phyloP scores from a whole-genome alignment of 2,113 vertebrate species.

The Pelvicachromis taeniatus region DNA sequence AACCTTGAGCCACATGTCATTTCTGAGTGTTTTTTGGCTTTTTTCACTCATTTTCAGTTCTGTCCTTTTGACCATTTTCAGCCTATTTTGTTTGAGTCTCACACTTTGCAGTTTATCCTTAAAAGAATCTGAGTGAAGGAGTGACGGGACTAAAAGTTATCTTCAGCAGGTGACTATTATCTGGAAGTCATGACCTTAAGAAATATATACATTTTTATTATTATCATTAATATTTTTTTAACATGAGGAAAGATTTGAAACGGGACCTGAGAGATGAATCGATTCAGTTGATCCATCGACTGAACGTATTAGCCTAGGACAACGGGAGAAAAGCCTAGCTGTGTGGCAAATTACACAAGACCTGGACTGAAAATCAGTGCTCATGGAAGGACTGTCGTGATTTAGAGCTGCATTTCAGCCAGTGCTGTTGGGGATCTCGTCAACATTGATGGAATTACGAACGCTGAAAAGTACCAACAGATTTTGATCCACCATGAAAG shows the following conservation, averaged over 20 bases:
- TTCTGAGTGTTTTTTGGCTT: neutral
- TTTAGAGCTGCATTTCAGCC: neutral
- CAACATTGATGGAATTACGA: neutral
- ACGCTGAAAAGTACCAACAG: neutral
- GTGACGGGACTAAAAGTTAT: neutral
- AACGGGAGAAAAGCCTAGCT: fast-evolving
- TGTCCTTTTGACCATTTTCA: neutral
- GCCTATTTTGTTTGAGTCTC: neutral
- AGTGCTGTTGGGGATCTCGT: neutral
- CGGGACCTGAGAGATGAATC: neutral
- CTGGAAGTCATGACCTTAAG: neutral
- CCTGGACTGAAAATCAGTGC: neutral
- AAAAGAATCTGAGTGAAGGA: neutral
- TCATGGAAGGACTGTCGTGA: neutral
- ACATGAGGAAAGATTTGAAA: neutral
- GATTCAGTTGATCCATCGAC: neutral
- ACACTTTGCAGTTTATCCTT: too few relatives aligned
- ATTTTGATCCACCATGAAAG: neutral
- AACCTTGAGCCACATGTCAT: neutral
- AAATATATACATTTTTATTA: neutral
- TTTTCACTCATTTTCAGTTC: neutral
- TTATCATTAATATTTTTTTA: neutral
- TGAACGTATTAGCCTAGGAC: neutral
- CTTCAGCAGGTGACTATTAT: neutral
- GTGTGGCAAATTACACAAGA: neutral